A percentile compares a stretch with the other conserved stretches of the same genome.
phyloP scores from a whole-genome alignment of 2,113 vertebrate genomes.

The Elachura formosa region DNA sequence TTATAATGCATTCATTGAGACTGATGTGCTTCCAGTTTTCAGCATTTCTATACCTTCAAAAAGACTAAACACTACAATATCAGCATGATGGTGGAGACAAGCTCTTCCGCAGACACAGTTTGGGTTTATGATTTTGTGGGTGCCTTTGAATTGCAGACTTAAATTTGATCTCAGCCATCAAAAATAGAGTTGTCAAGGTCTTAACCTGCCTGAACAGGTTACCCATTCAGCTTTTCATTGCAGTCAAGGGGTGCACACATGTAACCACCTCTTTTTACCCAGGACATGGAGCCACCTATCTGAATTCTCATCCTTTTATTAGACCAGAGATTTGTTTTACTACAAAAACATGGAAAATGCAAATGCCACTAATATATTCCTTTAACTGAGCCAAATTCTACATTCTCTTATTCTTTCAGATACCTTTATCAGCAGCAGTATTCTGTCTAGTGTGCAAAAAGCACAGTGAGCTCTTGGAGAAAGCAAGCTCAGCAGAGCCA shows the following conservation, averaged over 20 bases:
- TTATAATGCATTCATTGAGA: neutral
- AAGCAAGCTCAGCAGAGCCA: neutral
- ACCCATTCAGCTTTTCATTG: neutral
- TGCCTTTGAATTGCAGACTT: neutral
- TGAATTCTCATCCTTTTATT: neutral
- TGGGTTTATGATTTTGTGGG: neutral
- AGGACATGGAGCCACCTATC: neutral
- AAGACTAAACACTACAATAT: neutral
- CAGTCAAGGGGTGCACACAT: neutral
- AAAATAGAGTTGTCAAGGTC: neutral
- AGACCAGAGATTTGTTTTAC: neutral
- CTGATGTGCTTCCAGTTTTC: neutral
- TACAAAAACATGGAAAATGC: slow-evolving; percentile 14
- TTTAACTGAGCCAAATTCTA: slow-evolving; percentile 8
- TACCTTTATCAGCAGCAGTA: neutral
- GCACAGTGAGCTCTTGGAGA: neutral
- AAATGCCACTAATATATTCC: neutral
- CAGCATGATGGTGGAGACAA: neutral
- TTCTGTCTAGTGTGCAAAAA: neutral
- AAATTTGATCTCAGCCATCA: neutral
- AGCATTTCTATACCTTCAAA: neutral
- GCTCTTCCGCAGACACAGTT: neutral
- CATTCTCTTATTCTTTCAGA: neutral
- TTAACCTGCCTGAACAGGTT: neutral
- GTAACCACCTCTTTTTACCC: neutral